Base-by-base conservation (phyloP, 2,797 vertebrate genomes). In the Jordanella pulchra region DNA sequence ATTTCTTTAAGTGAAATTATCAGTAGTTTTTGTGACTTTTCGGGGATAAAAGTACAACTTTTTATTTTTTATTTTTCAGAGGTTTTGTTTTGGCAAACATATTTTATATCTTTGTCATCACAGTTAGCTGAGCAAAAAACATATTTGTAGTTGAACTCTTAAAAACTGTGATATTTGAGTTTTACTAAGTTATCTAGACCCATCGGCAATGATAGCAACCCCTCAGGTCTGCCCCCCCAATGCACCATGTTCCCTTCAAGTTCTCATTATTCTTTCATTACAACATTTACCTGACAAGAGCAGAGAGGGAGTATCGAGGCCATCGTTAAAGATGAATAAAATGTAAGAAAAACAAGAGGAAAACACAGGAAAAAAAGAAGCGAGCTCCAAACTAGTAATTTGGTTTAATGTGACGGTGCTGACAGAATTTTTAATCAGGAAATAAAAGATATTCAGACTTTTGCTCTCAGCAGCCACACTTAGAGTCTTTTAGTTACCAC, bases 261-360 rank as follows among this genome's bases (percentile, higher is more conserved):
- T 94, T 93, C 95, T 97, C 96, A 95, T 97, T 97, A 97, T 95
- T 95, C 94, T 95, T 95, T 97, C 96, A 96, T 95, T 94, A 94
- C 91, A 93, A 96, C 95, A 96, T 96, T 96, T 96, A 96, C 95
- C 95, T 95, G 95, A 96, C 95, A 96, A 95, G 95, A 95, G 95
- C 94, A 93, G 93, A 89, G 92, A 93, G 92, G 89, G 90, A 92
- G 92, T 92, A 94, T 93, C 94, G 93, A 83, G 93, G 94, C 93
- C 91, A 93, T 94, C 94, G 95, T 97, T 95, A 97, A 97, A 96
- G 95, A 96, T 97, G 94, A 95, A 97, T 96, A 81, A 85, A 80
- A 84, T 72, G 70, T 73, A 55, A 67, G 67, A 58, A 73, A 82
- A 75, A 86, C 75, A 81, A 30, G 78, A 74, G 79, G 67, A 75